Evolutionary conservation across 2,113 vertebrate species (phyloP), one percentile per base, ranked within the genome.

Genomic region (Amblyornis subalaris): DNA sequence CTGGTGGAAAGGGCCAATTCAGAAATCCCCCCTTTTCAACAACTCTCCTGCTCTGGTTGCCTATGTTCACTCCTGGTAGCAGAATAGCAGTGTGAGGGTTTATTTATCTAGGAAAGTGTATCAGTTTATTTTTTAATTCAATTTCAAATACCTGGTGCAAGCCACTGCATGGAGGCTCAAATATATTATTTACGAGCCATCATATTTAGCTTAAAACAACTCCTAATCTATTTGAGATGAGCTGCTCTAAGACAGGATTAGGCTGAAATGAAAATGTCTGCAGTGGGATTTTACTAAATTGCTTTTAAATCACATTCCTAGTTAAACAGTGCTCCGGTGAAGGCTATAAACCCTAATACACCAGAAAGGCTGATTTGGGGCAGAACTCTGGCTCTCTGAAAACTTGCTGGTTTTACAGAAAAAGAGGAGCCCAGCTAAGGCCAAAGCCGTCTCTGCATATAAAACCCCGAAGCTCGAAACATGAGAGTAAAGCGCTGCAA

Each of bases 231-330:
- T 87, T 91, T 79, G 71, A 88, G 87, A 92, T 85, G 71, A 96
- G 51, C 50, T 0, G 0, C 71, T 93, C 6, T 40, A 88, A 80
- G 12, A 69, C 38, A 80, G 67, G 88, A 96, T 96, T 89, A 95
- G 75, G 51, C 74, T 66, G 74, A 95, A 96, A 95, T 93, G 69
- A 92, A 96, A 91, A 87, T 17, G 70, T 85, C 94, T 92, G 81
- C 91, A 82, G 73, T 3, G 13, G 79, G 89, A 87, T 96, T 95
- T 89, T 44, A 91, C 29, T 79, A 91, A 94, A 91, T 91, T 89
- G 85, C 50, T 93, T 96, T 93, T 73, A 94, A 95, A 89, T 91
- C 85, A 66, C 66, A 69, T 82, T 82, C 73, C 73, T 54, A 57
- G 44, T 87, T 69, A 85, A 94, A 72, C 33, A 45, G 76, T 15